Percentiles rank a stretch among this genome's conserved stretches.
Conservation (phyloP, 1,140 invertebrate genomes). For the Bombus balteatus region DNA sequence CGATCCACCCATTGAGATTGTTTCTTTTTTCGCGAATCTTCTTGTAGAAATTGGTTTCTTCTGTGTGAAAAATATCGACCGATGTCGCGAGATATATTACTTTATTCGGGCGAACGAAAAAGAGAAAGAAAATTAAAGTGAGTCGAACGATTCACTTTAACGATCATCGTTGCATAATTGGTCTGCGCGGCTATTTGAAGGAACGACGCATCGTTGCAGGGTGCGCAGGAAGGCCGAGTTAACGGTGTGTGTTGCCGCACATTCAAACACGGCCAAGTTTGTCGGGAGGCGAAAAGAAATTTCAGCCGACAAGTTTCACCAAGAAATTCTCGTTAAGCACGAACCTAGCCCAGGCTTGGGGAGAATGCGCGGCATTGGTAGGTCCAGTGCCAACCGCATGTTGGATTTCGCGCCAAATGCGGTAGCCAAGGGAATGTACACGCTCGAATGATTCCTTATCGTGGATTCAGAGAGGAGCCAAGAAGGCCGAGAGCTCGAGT, state of each 20-base stretch:
- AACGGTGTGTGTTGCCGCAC: background rate
- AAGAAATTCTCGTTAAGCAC: conserved; percentile 62
- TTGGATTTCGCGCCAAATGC: conserved; percentile 65
- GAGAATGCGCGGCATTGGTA: conserved; percentile 36
- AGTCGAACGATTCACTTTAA: too few species aligned
- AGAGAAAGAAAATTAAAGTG: background rate
- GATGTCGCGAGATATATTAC: background rate
- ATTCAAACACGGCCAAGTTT: conserved; percentile 37
- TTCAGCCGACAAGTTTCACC: conserved; percentile 34
- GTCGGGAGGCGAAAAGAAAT: background rate
- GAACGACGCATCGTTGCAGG: background rate
- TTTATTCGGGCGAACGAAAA: background rate
- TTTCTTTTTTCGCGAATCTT: background rate
- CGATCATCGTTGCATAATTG: too few species aligned
- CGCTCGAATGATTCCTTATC: conserved; percentile 41
- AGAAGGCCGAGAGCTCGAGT: background rate
- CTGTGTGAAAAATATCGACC: background rate
- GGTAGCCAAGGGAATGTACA: conserved; percentile 27
- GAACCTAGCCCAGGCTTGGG: conserved; percentile 28
- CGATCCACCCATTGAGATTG: conserved; percentile 16
- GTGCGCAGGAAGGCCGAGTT: background rate
- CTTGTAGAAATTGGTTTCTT: background rate
- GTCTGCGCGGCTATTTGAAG: background rate
- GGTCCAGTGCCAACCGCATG: conserved; percentile 54
- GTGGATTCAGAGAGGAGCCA: background rate